Evolutionary conservation across 2,888 invertebrate species (phyloP), one percentile per base, ranked within the genome.

Genomic region (Seladonia tumulorum): DNA sequence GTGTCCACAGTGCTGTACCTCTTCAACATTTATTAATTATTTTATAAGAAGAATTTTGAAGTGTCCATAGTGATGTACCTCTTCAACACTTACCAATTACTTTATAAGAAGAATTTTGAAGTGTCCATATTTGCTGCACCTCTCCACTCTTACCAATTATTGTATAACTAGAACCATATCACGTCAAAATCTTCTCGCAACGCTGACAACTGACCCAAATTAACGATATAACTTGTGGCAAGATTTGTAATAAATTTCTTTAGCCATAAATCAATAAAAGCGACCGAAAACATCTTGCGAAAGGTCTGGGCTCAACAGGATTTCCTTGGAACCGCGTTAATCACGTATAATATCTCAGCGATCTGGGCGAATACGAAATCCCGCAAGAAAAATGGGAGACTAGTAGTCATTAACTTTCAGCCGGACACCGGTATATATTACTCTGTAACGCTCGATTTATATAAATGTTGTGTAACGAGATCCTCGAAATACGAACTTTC

Each of bases 391-490:
- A 39, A 68, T 10, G 5, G 12, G n/a, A 42, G 22, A 70, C 39
- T 18, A 1, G 70, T 18, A 1, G 70, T 73, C 68, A 57, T 66
- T 83, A 35, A 68, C 57, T 47, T 35, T 7, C 71, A 39, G 22
- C 47, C 25, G 18, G 25, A 71, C 74, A 39, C 83, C 83, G 10
- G 22, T 57, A 60, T 53, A 71, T 35, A 71, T 78, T 29, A 16
- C 25, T 29, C 7, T 25, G 75, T 66, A 63, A 66, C 66, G 22
- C 12, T 12, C 60, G 29, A 29, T 18, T 25, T 57, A 25, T 68
- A 1, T 60, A 76, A 82, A 39, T 60, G 22, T 85, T 85, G n/a
- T 66, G n/a, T n/a, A 83, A 85, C n/a, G 2, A 39, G 16, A 16
- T 42, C 18, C 12, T 70, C 22, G 10, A 5, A 77, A 73, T 74